Base-by-base conservation (phyloP, 1,140 invertebrate genomes). In the Rhyacophila brunnea region DNA sequence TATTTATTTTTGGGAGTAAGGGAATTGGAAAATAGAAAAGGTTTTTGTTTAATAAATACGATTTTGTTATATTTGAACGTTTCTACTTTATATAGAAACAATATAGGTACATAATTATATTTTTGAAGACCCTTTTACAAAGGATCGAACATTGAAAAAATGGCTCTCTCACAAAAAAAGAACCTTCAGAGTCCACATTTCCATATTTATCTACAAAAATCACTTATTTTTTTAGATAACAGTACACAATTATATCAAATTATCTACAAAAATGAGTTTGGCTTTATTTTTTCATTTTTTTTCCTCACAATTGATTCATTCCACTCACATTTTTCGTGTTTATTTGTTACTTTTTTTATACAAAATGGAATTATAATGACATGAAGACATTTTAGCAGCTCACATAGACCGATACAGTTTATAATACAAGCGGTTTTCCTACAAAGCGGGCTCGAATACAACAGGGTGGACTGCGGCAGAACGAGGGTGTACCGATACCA, bases 1-100 rank as follows among this genome's bases (percentile, higher is more conserved):
- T 28, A n/a, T n/a, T 28, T 5, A 3, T 28, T 28, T 28, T 28
- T 28, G 23, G 23, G 23, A 48, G 2, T 28, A 14, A 32, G 23
- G 46, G 6, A 28, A 28, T 28, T 28, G 23, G 23, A 28, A 28
- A 28, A 28, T 28, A 28, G 23, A 28, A 28, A 28, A 32, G 23
- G 46, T 11, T 2, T 23, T 9, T 28, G 23, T 34, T 23, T 13
- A 64, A 63, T 60, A 38, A 60, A 57, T 60, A 64, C 52, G 50
- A 53, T 46, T 34, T 45, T 19, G 6, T 34, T 36, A 51, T 64
- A 58, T 62, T 65, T 65, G 59, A 62, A 62, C 56, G 64, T 65
- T 65, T 65, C 64, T 65, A 65, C 64, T 65, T 65, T 62, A 65
- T 65, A 65, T 65, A 65, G 64, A 65, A 65, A 65, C 64, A 65